These are phyloP conservation scores for Syngnathus typhle DNA, from an alignment of 2,113 vertebrate species.

Conservation along the genomic window DNA sequence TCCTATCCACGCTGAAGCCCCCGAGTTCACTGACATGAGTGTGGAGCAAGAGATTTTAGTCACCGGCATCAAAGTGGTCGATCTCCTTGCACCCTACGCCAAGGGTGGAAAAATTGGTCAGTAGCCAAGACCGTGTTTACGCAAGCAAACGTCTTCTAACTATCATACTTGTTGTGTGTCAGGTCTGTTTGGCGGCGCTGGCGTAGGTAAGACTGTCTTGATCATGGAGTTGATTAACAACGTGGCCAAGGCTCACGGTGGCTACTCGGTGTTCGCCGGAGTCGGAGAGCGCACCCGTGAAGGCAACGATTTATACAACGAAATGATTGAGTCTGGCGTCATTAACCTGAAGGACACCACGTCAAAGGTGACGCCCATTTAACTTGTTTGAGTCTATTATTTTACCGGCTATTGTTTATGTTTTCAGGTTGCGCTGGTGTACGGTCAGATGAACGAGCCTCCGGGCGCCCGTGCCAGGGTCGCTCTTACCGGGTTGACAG, in stretches of 20 bases:
- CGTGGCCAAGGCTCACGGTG: constrained; percentile 96
- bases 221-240: constrained; percentile 99
- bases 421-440: constrained; percentile 88
- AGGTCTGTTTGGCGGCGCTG: constrained; percentile 95
- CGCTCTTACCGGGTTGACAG: constrained; percentile 88
- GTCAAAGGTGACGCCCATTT: constrained; percentile 78
- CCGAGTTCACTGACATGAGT: constrained; percentile 95
- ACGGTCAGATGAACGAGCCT: constrained; percentile 98
- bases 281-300: constrained; percentile 95
- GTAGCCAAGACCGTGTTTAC: constrained; percentile 24
- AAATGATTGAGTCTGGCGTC: constrained; percentile 98
- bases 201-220: constrained; percentile 94
- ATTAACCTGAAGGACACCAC: constrained; percentile 96
- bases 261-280: constrained; percentile 94
- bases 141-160: not conserved
- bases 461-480: constrained; percentile 93
- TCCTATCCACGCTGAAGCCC: constrained; percentile 93
- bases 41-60: constrained; percentile 98
- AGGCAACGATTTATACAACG: constrained; percentile 96
- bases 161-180: not conserved
- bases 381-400: not conserved
- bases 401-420: not conserved
- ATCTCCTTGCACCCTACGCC: constrained; percentile 93
- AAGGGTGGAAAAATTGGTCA: constrained; percentile 97
- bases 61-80: constrained; percentile 96